Base-by-base conservation (phyloP, 2,797 vertebrate species). In the Balearica regulorum region DNA sequence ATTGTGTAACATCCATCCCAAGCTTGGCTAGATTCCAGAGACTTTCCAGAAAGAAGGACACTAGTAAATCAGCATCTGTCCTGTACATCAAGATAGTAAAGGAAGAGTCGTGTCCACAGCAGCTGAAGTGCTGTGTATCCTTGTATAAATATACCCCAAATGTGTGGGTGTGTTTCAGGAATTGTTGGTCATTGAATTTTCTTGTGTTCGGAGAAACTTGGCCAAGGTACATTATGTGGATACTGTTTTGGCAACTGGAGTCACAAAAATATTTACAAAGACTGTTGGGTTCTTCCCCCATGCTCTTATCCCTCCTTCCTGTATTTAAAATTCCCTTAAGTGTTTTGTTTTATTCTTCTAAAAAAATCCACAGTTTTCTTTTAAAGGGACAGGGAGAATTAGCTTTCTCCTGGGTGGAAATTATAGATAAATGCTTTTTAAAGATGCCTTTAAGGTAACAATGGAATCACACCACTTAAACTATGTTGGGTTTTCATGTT, bases 241-340 rank as follows among this genome's bases (percentile, higher is more conserved):
- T 88, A 62, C 87, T 43, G 84, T 83, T 96, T 85, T 91, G 90
- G 93, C 90, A 81, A 62, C 78, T 78, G 54, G 57, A 87, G 85
- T 78, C 11, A 29, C 68, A 91, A 20, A 90, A 94, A 91, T 94
- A 83, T 92, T 94, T 96, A 79, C 2, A 0, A 78, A 78, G 75
- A 51, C 89, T 51, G 49, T 69, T 87, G 83, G 43, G 70, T 93
- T 95, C 86, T 91, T 90, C 49, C 66, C 48, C 54, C 8, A 1
- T 83, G 55, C 54, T 57, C 87, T 92, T 91, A 77, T 68, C 51
- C 44, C 61, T 80, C 53, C 58, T 96, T 96, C 87, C 90, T 91
- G 94, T 93, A 70, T 78, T 94, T 75, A 88, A 83, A 94, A 89
- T 90, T 91, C 78, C 54, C 39, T 25, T 13, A 89, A 85, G 62